Evolutionary conservation across 2,888 invertebrate species (phyloP).

Genomic region (Nomada goodeniana): DNA sequence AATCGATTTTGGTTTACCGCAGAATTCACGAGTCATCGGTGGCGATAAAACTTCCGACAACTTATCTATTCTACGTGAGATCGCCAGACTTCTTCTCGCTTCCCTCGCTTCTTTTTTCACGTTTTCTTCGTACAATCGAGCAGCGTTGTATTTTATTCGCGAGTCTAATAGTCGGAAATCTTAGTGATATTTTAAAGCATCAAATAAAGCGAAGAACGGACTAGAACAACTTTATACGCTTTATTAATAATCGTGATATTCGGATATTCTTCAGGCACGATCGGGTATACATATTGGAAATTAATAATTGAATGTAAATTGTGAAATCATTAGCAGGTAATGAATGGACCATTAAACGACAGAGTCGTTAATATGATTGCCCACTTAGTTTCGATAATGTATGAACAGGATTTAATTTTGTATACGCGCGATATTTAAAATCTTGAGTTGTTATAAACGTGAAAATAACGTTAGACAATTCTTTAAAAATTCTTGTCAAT

Average conservation of each 20-base stretch:
- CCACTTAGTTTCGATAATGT: slow-evolving; percentile 1
- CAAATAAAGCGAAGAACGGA: too few species aligned
- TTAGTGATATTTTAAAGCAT: too few species aligned
- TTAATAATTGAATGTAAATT: too few species aligned
- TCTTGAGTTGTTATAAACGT: too few species aligned
- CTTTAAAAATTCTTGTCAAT: too few species aligned
- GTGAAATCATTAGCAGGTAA: too few species aligned
- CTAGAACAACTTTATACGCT: too few species aligned
- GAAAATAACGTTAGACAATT: too few species aligned
- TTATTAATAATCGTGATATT: neutral
- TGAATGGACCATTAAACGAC: neutral
- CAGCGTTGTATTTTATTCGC: too few species aligned
- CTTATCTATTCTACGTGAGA: slow-evolving; percentile 45
- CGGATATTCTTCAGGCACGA: neutral
- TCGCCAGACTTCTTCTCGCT: neutral
- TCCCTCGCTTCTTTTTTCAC: neutral
- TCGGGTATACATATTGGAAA: too few species aligned
- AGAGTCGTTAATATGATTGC: neutral
- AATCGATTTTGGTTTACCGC: slow-evolving; percentile 44
- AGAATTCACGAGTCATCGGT: slow-evolving; percentile 46
- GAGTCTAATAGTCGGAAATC: neutral
- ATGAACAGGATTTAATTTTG: neutral
- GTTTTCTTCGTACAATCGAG: neutral
- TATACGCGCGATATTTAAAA: too few species aligned
- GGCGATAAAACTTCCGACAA: slow-evolving; percentile 47